Evolutionary conservation across 2,797 vertebrate species (phyloP).

Genomic region (Eulemur albifrons): DNA sequence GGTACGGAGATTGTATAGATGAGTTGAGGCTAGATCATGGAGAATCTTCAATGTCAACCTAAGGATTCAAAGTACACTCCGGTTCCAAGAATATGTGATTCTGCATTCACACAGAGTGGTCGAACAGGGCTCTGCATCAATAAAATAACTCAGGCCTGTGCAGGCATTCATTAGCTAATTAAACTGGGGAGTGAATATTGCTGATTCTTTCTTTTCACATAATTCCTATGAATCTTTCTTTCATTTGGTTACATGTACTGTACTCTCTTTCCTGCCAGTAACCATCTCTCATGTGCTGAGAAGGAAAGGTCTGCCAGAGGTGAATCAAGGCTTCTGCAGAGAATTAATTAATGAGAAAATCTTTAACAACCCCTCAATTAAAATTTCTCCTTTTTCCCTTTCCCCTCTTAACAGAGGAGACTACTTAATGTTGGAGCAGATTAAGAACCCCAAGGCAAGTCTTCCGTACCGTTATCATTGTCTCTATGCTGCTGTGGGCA

Average conservation of each 20-base stretch:
- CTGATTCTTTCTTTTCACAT: conserved; percentile 1
- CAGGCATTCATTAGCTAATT: conserved; percentile 59
- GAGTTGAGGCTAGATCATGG: not conserved
- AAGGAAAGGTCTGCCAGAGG: conserved; percentile 41
- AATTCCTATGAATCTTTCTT: conserved; percentile 9
- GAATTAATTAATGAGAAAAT: conserved; percentile 42
- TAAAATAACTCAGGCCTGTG: not conserved
- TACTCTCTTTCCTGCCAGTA: not conserved
- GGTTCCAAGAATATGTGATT: not conserved
- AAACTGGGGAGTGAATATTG: not conserved
- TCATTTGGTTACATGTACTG: conserved; percentile 15
- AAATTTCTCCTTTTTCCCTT: not conserved
- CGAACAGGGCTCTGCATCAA: not conserved
- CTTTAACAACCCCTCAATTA: not conserved
- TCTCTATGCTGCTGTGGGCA: not conserved
- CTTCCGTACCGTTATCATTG: not conserved
- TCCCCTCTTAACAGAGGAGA: not conserved
- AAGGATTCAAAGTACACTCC: not conserved
- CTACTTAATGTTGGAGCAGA: not conserved
- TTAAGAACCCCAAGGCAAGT: not conserved
- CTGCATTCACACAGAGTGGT: not conserved
- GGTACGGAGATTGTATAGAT: not conserved
- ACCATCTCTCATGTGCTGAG: not conserved
- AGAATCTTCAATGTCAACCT: not conserved
- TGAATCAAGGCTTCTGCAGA: not conserved